A percentile compares a stretch with the other conserved stretches of the same genome.
Conservation (phyloP, 2,113 vertebrate genomes). For the Heptranchias perlo region DNA sequence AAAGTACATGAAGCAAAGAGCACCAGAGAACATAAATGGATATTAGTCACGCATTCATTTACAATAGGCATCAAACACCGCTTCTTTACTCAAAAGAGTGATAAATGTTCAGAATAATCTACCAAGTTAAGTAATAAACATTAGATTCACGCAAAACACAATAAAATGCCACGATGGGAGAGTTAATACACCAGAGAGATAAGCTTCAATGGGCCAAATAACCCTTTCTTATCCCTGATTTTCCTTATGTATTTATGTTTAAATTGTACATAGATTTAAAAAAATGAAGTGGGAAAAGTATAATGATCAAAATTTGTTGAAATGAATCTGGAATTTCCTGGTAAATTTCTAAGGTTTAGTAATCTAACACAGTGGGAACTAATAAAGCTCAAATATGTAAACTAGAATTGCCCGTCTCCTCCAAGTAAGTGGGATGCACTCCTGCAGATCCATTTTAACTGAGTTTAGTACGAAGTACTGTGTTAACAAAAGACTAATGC, state of each 20-base stretch:
- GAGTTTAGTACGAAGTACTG: background rate
- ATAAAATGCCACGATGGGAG: background rate
- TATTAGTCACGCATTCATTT: background rate
- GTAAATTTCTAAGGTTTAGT: background rate
- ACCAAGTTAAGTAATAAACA: background rate
- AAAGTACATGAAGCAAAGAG: too few relatives aligned
- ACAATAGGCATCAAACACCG: background rate
- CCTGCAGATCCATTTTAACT: constrained; percentile 5
- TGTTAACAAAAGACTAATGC: constrained; percentile 33
- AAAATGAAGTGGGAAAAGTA: background rate
- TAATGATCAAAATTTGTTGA: background rate
- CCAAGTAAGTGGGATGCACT: background rate
- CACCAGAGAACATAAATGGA: too few relatives aligned
- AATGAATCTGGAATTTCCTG: background rate
- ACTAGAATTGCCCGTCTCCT: background rate
- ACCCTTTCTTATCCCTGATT: background rate
- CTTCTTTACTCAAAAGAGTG: background rate
- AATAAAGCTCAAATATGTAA: background rate
- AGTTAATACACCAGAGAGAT: background rate
- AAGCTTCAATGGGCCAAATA: background rate
- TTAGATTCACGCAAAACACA: background rate
- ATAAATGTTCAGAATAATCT: background rate
- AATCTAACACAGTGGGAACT: background rate
- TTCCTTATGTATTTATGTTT: background rate
- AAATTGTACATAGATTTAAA: background rate